These are phyloP conservation scores for Euglossa dilemma DNA, from an alignment of 1,140 invertebrate genomes.

Conservation along the genomic window DNA sequence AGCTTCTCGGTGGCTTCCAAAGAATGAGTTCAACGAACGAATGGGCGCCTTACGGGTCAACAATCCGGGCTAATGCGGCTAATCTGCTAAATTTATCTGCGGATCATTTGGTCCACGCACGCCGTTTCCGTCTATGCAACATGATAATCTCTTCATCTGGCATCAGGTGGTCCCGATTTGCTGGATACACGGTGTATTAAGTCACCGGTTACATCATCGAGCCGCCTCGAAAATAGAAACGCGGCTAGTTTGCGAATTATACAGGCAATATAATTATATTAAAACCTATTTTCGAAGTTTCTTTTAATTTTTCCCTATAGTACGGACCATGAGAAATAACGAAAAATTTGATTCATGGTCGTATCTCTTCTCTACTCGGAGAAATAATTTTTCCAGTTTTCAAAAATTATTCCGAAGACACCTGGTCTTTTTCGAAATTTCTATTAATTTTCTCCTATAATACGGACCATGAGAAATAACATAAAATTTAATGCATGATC, in stretches of 20 bases:
- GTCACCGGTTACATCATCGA: slow-evolving; percentile 15
- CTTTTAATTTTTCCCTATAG: no score
- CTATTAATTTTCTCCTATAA: no score
- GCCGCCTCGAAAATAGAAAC: slow-evolving; percentile 8
- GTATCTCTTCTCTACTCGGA: no score
- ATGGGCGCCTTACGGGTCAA: slow-evolving; percentile 42
- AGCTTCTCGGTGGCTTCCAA: slow-evolving; percentile 3
- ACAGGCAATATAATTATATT: slow-evolving; percentile 17
- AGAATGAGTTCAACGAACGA: slow-evolving; percentile 53
- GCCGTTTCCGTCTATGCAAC: slow-evolving; percentile 34
- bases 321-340: background rate
- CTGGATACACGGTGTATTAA: slow-evolving; percentile 20
- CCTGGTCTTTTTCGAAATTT: no score
- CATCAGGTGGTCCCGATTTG: slow-evolving; percentile 49
- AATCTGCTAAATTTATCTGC: slow-evolving; percentile 67
- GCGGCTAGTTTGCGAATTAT: background rate
- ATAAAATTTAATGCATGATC: no score
- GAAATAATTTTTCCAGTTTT: no score
- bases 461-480: no score
- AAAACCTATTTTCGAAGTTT: no score
- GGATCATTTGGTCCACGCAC: slow-evolving; percentile 57
- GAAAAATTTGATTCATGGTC: no score
- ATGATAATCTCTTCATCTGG: slow-evolving; percentile 61
- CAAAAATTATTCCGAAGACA: no score
- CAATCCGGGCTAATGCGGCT: slow-evolving; percentile 60